These are phyloP conservation scores for Matsumurasca onukii DNA, from an alignment of 1,140 invertebrate genomes.

Conservation along the genomic window DNA sequence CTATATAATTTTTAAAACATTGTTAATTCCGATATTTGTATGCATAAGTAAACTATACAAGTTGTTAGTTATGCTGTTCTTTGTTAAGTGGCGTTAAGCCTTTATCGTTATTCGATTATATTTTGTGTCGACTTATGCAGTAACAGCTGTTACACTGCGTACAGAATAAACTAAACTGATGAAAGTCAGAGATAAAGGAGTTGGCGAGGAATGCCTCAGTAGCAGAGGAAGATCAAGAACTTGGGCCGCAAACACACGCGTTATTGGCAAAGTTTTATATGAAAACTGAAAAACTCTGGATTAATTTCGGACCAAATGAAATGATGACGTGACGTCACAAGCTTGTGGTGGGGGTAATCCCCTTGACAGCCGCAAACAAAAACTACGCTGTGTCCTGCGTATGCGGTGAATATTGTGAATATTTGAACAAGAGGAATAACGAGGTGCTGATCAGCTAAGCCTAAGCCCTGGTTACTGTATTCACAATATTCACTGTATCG, in stretches of 20 bases:
- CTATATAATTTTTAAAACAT: too few species aligned
- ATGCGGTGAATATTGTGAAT: conserved; percentile 3
- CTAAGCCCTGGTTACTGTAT: too few species aligned
- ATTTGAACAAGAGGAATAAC: conserved; percentile 21
- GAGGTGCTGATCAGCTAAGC: neutral
- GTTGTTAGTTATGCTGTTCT: too few species aligned
- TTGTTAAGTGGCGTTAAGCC: too few species aligned
- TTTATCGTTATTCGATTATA: too few species aligned
- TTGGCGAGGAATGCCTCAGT: neutral
- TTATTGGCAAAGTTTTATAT: conserved; percentile 24
- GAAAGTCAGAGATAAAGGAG: too few species aligned
- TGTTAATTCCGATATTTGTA: too few species aligned
- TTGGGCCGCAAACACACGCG: neutral
- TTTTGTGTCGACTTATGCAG: too few species aligned
- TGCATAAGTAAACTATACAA: too few species aligned
- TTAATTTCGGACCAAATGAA: conserved; percentile 24
- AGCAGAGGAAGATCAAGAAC: neutral
- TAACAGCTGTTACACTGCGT: neutral
- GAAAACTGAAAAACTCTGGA: conserved; percentile 18
- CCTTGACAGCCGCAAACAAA: neutral
- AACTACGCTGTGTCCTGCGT: neutral
- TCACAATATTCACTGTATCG: too few species aligned
- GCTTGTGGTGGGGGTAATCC: neutral
- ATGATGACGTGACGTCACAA: conserved; percentile 25
- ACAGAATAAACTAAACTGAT: neutral